Base-by-base conservation (phyloP, 2,888 invertebrate genomes). In the Lissonota sp. region DNA sequence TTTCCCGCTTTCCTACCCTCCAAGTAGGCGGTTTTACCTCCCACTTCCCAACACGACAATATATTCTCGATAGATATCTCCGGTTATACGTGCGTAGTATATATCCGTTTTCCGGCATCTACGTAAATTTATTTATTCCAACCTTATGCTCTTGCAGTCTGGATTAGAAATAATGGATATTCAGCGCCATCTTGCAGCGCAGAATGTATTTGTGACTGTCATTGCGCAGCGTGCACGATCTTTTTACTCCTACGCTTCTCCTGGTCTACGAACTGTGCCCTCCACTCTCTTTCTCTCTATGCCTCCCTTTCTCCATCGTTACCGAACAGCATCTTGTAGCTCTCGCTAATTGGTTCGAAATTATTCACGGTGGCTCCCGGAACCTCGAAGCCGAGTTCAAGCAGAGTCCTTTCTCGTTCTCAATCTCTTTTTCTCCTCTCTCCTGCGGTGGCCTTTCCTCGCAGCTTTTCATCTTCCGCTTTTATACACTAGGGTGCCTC, bases 281-380 rank as follows among this genome's bases (percentile, higher is more conserved):
- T 7, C 3, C 16, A 5, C 53, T 12, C 12, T 16, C 4, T 16
- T 5, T 58, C 10, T 8, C 42, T 14, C 53, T 71, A 37, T 72
- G 62, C 49, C 39, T 46, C 49, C 46, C 44, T 53, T 40, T 60
- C 39, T 46, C 49, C 44, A 55, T 55, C 55, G 67, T 55, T 67
- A 67, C 44, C 51, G 12, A 26, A 60, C 6, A 53, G 64, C 55
- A 51, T 80, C 72, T 76, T 42, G 72, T 40, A 55, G 40, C 46
- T 42, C 73, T 80, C 80, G 84, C 86, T 88, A 88, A 87, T 88
- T 83, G 86, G 83, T 79, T 82, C 84, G 82, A 85, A 88, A 88
- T 87, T 86, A 88, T 87, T 85, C 83, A 84, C 81, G 73, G 79
- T 66, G 66, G 75, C 80, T 73, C 76, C 70, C 57, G 70, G 77